Evolutionary conservation across 1,140 invertebrate genomes (phyloP), one percentile per base, ranked within the genome.

Genomic region (Aphidius gifuensis): DNA sequence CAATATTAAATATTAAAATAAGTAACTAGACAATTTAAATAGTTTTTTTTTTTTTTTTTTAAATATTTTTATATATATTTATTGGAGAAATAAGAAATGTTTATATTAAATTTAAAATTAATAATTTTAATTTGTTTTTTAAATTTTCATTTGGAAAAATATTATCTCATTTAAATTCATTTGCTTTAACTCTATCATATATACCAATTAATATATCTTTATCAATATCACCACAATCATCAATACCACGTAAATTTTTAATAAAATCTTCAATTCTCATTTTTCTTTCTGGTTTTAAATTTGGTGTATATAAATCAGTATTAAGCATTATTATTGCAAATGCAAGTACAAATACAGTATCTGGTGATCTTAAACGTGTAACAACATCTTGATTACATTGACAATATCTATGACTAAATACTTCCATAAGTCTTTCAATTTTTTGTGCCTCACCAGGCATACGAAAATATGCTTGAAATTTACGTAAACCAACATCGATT

Each of bases 281-380:
- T 66, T 94, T 86, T 6, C 93, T 86, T 72, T 98, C 95, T 3
- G 91, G 88, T 79, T 98, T 98, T 61, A 99, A 83, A 76, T 94
- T 98, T 6, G 96, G 94, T 50, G 96, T 98, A 77, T 99, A 97
- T 11, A 99, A 83, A 81, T 99, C 97, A 2, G 97, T 99, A 80
- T 99, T 99, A 51, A 99, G 85, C 96, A 99, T 98, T 71, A 99
- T 99, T 68, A 99, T 98, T 6, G 97, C 97, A 85, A 99, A 99
- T 5, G 97, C 95, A 50, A 99, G 81, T 38, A 99, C 93, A 80
- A 99, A 98, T 66, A 99, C 91, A 47, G 95, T 97, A 80, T 95
- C 93, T 39, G 92, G 87, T 50, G 89, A 92, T 60, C 91, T 84
- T 53, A 95, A 78, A 61, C 91, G 82, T 59, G 90, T 88, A 23